These are phyloP conservation scores for Dissostichus mawsoni DNA, from an alignment of 2,113 vertebrate species.

Conservation along the genomic window DNA sequence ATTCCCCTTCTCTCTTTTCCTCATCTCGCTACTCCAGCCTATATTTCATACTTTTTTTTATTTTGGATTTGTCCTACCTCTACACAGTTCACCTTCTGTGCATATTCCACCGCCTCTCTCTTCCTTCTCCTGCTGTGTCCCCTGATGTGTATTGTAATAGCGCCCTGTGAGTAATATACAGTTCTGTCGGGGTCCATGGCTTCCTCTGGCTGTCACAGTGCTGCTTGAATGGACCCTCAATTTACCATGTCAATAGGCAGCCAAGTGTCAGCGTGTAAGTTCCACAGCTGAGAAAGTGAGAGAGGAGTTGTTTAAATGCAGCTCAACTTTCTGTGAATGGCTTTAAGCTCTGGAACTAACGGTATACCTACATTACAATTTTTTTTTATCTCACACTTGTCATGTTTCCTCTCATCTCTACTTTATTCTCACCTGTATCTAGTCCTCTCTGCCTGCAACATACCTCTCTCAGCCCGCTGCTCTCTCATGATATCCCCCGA, in stretches of 20 bases:
- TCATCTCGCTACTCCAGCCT: background rate
- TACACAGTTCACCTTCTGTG: conserved; percentile 27
- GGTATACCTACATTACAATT: background rate
- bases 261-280: conserved; percentile 64
- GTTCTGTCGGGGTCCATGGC: conserved; percentile 43
- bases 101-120: conserved; percentile 13
- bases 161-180: conserved; percentile 36
- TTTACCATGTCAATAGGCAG: conserved; percentile 69
- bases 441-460: conserved; percentile 4
- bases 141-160: conserved; percentile 29
- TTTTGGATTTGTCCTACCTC: background rate
- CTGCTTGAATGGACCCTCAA: conserved; percentile 54
- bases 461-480: conserved; percentile 10
- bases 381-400: background rate
- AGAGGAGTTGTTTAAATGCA: conserved; percentile 56
- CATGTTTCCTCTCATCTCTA: no score
- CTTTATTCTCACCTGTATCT: background rate
- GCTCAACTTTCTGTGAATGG: conserved; percentile 35
- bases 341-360: conserved; percentile 38
- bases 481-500: background rate
- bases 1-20: conserved; percentile 26
- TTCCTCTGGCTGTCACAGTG: conserved; percentile 60
- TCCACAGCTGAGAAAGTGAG: conserved; percentile 33
- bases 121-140: conserved; percentile 1
- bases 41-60: conserved; percentile 28